These are phyloP conservation scores for Melanotaenia nigrans DNA, from an alignment of 2,797 vertebrate genomes.

Conservation along the genomic window DNA sequence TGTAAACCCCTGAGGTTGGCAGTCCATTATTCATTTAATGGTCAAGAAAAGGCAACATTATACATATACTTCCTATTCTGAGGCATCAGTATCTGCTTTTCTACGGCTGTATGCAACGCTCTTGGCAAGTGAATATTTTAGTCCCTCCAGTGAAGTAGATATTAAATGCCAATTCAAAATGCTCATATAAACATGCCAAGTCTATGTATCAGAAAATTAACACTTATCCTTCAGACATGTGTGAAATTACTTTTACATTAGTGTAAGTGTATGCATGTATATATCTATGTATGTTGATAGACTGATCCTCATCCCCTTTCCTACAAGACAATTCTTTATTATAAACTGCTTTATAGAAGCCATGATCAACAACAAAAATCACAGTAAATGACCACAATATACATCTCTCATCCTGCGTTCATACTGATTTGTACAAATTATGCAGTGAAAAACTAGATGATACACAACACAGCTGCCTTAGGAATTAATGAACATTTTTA, in stretches of 20 bases:
- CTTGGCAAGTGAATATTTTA: neutral
- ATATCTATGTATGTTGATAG: too few relatives aligned
- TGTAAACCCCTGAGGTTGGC: neutral
- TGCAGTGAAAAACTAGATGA: neutral
- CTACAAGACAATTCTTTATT: too few relatives aligned
- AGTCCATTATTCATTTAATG: neutral
- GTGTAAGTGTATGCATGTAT: too few relatives aligned
- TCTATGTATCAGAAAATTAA: too few relatives aligned
- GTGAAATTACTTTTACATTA: too few relatives aligned
- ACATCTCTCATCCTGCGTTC: neutral
- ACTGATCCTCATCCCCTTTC: too few relatives aligned
- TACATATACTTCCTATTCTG: too few relatives aligned
- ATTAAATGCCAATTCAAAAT: constrained; percentile 2
- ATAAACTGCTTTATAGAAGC: too few relatives aligned
- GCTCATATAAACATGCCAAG: too few relatives aligned
- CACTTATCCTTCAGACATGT: too few relatives aligned
- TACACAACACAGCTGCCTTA: neutral
- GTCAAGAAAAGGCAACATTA: neutral
- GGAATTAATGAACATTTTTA: neutral
- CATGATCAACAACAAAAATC: neutral
- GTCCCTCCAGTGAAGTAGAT: neutral
- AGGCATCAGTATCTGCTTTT: neutral
- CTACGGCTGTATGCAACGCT: neutral
- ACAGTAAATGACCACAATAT: neutral
- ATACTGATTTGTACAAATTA: neutral